Percentiles rank a stretch among this genome's conserved stretches.
These are phyloP conservation scores for Macquaria australasica DNA, from an alignment of 2,113 vertebrate genomes.

Conservation along the genomic window DNA sequence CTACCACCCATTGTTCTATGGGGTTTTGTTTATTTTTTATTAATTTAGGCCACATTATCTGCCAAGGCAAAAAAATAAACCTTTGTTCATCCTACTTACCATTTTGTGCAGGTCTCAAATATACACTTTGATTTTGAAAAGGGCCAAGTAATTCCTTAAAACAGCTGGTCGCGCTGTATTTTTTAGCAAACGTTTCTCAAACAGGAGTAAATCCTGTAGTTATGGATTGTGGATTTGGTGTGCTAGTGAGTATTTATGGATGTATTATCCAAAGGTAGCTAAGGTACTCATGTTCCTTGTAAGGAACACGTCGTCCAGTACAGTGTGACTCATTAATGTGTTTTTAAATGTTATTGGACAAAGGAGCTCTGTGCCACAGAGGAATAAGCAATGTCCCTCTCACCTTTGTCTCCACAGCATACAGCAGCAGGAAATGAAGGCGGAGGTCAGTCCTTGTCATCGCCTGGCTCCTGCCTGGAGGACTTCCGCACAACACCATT, in stretches of 20 bases:
- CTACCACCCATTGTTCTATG: background rate
- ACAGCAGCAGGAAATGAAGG: slow-evolving; percentile 95
- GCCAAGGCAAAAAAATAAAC: background rate
- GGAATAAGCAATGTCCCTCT: background rate
- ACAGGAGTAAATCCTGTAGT: background rate
- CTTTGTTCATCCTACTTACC: background rate
- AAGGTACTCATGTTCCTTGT: background rate
- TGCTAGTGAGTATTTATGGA: background rate
- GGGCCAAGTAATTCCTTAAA: no score
- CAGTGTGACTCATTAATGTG: background rate
- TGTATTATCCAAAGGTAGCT: background rate
- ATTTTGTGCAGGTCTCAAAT: background rate
- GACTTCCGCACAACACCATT: slow-evolving; percentile 97
- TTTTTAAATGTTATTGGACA: background rate
- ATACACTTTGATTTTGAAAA: background rate
- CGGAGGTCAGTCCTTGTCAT: slow-evolving; percentile 95
- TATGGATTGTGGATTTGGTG: background rate
- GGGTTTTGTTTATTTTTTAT: background rate
- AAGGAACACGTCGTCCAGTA: background rate
- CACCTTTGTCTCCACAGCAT: slow-evolving; percentile 86
- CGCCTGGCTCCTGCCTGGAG: slow-evolving; percentile 96
- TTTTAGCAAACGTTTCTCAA: background rate
- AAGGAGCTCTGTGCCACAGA: background rate
- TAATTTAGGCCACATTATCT: background rate
- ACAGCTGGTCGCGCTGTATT: background rate